Evolutionary conservation across 1,140 invertebrate species (phyloP).

Genomic region (Monochamus saltuarius): DNA sequence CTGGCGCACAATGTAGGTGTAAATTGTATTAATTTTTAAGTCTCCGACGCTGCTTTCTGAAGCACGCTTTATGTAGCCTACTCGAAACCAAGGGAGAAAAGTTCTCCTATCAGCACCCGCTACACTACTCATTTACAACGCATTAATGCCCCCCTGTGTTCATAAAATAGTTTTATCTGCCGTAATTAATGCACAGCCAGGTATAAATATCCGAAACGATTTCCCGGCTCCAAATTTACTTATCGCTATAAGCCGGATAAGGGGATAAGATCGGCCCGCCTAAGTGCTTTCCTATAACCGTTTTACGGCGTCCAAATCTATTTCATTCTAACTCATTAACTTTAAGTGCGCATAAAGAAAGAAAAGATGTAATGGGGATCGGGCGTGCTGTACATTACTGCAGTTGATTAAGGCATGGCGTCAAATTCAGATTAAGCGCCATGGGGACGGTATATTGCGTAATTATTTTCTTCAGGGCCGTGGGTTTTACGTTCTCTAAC

Average conservation of each 20-base stretch:
- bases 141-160: too few relatives aligned
- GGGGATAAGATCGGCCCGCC: conserved; percentile 38
- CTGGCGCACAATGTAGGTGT: too few relatives aligned
- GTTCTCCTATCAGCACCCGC: too few relatives aligned
- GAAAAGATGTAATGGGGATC: conserved; percentile 31
- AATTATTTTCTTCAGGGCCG: neutral
- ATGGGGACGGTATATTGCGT: conserved; percentile 6
- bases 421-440: conserved; percentile 39
- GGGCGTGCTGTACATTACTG: conserved; percentile 30
- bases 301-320: conserved; percentile 42
- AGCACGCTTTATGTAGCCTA: too few relatives aligned
- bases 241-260: conserved; percentile 45
- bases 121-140: neutral
- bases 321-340: conserved; percentile 47
- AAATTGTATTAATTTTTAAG: too few relatives aligned
- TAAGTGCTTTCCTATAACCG: conserved; percentile 46
- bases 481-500: neutral
- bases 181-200: neutral
- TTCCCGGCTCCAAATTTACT: conserved; percentile 30
- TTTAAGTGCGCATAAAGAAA: conserved; percentile 45
- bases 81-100: too few relatives aligned
- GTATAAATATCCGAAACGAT: conserved; percentile 9
- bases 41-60: too few relatives aligned
- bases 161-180: too few relatives aligned
- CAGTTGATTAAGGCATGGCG: conserved; percentile 38